Evolutionary conservation across 2,888 invertebrate genomes (phyloP).

Genomic region (Leistus spinibarbis): DNA sequence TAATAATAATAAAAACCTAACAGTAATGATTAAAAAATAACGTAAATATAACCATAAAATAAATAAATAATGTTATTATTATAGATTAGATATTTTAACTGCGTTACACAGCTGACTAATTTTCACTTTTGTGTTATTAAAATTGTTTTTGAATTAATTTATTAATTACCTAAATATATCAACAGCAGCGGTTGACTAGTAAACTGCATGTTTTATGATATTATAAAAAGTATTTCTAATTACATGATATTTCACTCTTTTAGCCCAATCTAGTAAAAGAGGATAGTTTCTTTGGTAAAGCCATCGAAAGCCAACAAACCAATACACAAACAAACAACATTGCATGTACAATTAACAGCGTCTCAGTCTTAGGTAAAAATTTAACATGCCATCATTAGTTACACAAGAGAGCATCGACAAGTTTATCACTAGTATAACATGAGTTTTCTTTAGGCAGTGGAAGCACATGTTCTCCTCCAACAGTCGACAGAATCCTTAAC

Average conservation of each 20-base stretch:
- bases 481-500: not conserved
- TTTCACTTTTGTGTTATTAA: conserved; percentile 35
- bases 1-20: conserved; percentile 35
- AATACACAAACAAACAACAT: conserved; percentile 20
- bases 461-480: conserved; percentile 22
- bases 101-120: conserved; percentile 42
- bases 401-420: conserved; percentile 1
- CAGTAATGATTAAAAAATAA: conserved; percentile 28
- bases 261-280: not conserved
- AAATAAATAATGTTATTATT: conserved; percentile 43
- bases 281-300: conserved; percentile 32
- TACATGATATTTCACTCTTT: conserved; percentile 10
- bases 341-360: conserved; percentile 21
- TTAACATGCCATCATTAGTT: conserved; percentile 16
- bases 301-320: conserved; percentile 18
- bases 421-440: conserved; percentile 10
- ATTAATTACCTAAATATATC: conserved; percentile 3
- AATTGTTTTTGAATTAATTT: conserved; percentile 16
- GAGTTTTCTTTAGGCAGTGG: conserved; percentile 25
- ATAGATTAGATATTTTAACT: conserved; percentile 42
- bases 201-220: conserved; percentile 30
- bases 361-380: conserved; percentile 33
- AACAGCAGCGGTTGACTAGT: conserved; percentile 35
- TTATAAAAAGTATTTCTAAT: conserved; percentile 16
- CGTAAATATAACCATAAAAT: conserved; percentile 40